Conservation (phyloP, 2,797 vertebrate species). For the Danio kyathit region DNA sequence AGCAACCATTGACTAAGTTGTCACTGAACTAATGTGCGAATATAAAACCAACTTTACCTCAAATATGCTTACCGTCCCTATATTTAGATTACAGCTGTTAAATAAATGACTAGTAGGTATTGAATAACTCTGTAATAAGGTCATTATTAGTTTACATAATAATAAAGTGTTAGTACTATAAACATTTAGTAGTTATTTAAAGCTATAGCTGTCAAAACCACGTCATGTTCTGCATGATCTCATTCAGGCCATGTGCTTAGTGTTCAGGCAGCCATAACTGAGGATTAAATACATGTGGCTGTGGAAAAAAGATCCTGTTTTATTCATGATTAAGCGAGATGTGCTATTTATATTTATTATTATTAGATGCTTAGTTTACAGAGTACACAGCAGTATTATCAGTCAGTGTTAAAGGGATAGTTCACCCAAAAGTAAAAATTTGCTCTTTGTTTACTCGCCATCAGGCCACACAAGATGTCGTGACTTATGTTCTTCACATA, state of each 20-base stretch:
- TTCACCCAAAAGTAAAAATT: too few relatives aligned
- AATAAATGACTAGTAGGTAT: not conserved
- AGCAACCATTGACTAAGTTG: too few relatives aligned
- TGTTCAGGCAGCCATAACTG: constrained; percentile 19
- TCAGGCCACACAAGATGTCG: too few relatives aligned
- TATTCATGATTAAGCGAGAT: not conserved
- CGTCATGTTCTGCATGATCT: not conserved
- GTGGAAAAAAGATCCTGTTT: not conserved
- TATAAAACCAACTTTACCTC: too few relatives aligned
- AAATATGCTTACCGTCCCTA: too few relatives aligned
- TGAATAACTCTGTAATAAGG: not conserved
- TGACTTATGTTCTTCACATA: too few relatives aligned
- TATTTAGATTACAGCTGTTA: too few relatives aligned
- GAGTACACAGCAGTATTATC: not conserved
- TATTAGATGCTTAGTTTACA: not conserved
- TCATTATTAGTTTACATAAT: not conserved
- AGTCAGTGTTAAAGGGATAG: not conserved
- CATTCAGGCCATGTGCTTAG: constrained; percentile 20
- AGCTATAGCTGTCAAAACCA: not conserved
- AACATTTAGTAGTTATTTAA: not conserved
- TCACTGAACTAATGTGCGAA: too few relatives aligned
- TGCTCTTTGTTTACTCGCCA: too few relatives aligned
- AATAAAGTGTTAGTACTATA: not conserved
- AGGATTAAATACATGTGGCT: not conserved
- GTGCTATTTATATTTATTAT: not conserved